Percentiles rank a stretch among this genome's conserved stretches.
These are phyloP conservation scores for Ceraclea dissimilis DNA, from an alignment of 2,888 invertebrate species.

Conservation along the genomic window DNA sequence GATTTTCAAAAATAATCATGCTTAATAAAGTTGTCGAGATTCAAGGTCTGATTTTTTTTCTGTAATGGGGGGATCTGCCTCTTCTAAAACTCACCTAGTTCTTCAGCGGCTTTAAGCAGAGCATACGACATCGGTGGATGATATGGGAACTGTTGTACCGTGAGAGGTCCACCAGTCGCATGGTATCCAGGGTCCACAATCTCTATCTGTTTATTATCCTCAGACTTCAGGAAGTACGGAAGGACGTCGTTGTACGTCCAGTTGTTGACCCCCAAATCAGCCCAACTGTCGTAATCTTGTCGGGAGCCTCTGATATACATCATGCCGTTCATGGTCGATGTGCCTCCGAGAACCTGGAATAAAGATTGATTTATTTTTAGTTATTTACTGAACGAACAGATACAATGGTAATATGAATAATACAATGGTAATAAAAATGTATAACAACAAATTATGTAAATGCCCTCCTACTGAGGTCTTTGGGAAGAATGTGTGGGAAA, in stretches of 20 bases:
- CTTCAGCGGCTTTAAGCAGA: slow-evolving; percentile 69
- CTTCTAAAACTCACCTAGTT: slow-evolving; percentile 55
- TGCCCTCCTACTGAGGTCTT: too few species aligned
- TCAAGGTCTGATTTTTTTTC: too few species aligned
- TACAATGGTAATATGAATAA: too few species aligned
- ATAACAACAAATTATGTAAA: too few species aligned
- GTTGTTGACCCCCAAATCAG: slow-evolving; percentile 73
- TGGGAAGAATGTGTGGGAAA: too few species aligned
- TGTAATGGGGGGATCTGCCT: too few species aligned
- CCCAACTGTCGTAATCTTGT: slow-evolving; percentile 85
- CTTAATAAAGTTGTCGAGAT: too few species aligned
- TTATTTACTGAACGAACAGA: too few species aligned
- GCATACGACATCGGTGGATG: slow-evolving; percentile 77
- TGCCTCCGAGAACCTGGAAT: slow-evolving; percentile 74
- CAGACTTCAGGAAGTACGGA: slow-evolving; percentile 83
- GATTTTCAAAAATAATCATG: too few species aligned
- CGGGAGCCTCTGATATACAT: slow-evolving; percentile 88
- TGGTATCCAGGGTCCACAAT: slow-evolving; percentile 72
- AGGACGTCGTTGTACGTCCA: slow-evolving; percentile 87
- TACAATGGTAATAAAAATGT: too few species aligned
- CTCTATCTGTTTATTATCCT: slow-evolving; percentile 63
- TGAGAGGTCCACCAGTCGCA: slow-evolving; percentile 67
- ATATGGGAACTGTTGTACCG: slow-evolving; percentile 76
- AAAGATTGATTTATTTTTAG: too few species aligned
- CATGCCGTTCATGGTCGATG: slow-evolving; percentile 93